These are phyloP conservation scores for Diarsia mendica DNA, from an alignment of 2,888 invertebrate genomes.

Conservation along the genomic window DNA sequence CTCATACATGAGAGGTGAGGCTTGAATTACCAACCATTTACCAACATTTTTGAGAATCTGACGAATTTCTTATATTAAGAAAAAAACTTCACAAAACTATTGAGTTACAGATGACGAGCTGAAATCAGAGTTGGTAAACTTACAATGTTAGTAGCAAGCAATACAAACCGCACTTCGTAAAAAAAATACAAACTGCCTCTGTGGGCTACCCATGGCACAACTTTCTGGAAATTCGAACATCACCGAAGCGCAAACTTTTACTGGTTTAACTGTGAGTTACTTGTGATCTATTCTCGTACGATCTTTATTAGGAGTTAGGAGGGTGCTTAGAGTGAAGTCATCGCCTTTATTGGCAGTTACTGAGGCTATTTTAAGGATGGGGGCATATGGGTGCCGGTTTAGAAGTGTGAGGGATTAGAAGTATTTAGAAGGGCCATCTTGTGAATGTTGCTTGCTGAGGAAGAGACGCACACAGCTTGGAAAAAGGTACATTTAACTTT, in stretches of 20 bases:
- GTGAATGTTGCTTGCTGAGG: background rate
- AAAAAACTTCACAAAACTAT: too few relatives aligned
- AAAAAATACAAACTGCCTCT: background rate
- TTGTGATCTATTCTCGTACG: constrained; percentile 38
- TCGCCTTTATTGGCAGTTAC: constrained; percentile 20
- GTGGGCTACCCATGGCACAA: background rate
- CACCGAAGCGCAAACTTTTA: background rate
- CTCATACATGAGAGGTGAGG: too few relatives aligned
- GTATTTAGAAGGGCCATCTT: background rate
- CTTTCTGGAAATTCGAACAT: background rate
- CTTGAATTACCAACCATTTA: too few relatives aligned
- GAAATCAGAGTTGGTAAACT: background rate
- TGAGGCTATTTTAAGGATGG: constrained; percentile 24
- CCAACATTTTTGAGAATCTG: too few relatives aligned
- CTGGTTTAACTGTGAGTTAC: constrained; percentile 1
- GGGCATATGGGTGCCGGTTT: background rate
- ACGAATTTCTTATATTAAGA: too few relatives aligned
- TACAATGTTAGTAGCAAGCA: background rate
- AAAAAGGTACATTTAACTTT: too few relatives aligned
- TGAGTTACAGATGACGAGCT: too few relatives aligned
- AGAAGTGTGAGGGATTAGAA: constrained; percentile 15
- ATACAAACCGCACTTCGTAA: background rate
- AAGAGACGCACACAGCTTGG: background rate
- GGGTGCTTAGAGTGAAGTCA: constrained; percentile 39
- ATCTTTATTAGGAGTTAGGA: constrained; percentile 21